phyloP scores from a whole-genome alignment of 2,113 vertebrate genomes.

The Sturnira hondurensis region DNA sequence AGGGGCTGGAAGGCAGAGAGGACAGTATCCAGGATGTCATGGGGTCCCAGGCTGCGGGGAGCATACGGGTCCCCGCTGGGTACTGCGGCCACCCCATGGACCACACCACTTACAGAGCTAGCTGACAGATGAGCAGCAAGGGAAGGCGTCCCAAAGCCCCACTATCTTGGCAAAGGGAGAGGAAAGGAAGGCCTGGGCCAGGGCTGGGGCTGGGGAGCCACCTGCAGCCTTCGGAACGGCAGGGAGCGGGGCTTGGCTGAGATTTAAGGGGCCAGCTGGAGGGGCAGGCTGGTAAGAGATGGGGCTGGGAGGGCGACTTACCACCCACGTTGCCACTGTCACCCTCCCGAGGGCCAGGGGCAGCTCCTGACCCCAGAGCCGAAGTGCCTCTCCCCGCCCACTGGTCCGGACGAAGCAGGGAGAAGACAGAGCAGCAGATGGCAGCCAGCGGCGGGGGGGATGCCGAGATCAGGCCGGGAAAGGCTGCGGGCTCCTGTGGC shows the following conservation, averaged over 20 bases:
- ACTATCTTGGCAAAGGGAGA: not conserved
- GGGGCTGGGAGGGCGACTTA: no score
- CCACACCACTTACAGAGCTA: not conserved
- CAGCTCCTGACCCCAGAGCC: rapidly evolving
- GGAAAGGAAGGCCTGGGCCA: not conserved
- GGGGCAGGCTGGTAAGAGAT: not conserved
- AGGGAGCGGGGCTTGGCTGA: no score
- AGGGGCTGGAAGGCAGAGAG: not conserved
- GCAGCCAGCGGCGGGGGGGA: not conserved
- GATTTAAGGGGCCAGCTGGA: rapidly evolving
- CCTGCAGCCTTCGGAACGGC: no score
- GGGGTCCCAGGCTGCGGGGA: no score
- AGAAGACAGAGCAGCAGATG: not conserved
- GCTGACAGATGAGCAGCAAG: rapidly evolving
- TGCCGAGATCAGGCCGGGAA: not conserved
- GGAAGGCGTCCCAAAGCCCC: not conserved
- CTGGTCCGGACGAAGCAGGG: not conserved
- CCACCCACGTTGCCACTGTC: not conserved
- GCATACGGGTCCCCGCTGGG: not conserved
- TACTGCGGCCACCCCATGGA: not conserved
- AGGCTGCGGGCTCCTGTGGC: not conserved
- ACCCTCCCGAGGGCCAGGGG: not conserved
- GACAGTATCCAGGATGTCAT: not conserved
- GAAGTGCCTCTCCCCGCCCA: not conserved
- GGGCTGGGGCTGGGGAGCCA: not conserved